These are phyloP conservation scores for Acronicta alni DNA, from an alignment of 2,888 invertebrate species.

Conservation along the genomic window DNA sequence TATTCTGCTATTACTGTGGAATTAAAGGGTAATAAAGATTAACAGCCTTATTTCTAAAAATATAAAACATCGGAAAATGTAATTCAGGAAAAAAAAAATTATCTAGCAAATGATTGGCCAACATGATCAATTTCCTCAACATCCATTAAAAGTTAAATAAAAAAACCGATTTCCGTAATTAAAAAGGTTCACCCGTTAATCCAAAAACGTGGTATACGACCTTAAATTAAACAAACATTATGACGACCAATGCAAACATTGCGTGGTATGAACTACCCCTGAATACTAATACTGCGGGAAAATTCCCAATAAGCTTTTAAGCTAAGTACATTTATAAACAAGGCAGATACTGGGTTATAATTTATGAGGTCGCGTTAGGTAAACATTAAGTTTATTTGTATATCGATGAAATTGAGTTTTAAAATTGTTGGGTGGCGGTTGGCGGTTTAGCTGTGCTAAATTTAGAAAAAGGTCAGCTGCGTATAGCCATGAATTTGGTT, in stretches of 20 bases:
- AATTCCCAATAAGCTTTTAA: conserved; percentile 37
- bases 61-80: too few species aligned
- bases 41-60: too few species aligned
- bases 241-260: conserved; percentile 48
- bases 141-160: not conserved
- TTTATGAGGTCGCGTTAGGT: conserved; percentile 8
- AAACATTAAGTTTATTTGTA: conserved; percentile 6
- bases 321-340: conserved; percentile 28
- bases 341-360: conserved; percentile 7
- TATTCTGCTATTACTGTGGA: too few species aligned
- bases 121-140: too few species aligned
- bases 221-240: conserved; percentile 57
- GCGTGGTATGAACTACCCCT: conserved; percentile 18
- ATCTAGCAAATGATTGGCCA: too few species aligned
- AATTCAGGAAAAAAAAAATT: not conserved
- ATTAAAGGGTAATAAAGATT: too few species aligned
- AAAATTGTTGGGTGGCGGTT: conserved; percentile 10
- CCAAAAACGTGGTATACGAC: conserved; percentile 27
- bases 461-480: too few species aligned
- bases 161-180: not conserved
- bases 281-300: conserved; percentile 40
- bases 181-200: conserved; percentile 23
- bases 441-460: not conserved
- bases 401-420: conserved; percentile 9
- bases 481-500: too few species aligned